These are phyloP conservation scores for Helicolenus hilgendorfi DNA, from an alignment of 2,797 vertebrate genomes.

Conservation along the genomic window DNA sequence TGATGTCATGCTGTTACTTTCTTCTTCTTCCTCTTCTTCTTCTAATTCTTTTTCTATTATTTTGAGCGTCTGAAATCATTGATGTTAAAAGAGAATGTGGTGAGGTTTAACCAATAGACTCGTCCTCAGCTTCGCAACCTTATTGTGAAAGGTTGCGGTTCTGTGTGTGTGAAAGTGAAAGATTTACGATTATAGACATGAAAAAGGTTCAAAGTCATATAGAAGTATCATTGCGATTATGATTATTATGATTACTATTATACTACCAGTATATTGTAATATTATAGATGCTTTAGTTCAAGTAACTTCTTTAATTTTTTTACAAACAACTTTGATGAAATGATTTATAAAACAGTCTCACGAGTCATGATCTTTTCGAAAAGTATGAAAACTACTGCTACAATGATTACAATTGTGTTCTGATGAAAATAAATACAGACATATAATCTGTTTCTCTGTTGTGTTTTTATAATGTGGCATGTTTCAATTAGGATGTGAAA, in stretches of 20 bases:
- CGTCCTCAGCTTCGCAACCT: slow-evolving; percentile 88
- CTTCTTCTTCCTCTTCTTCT: slow-evolving; percentile 52
- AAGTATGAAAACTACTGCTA: slow-evolving; percentile 92
- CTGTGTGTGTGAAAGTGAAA: slow-evolving; percentile 78
- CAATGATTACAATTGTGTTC: slow-evolving; percentile 92
- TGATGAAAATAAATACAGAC: slow-evolving; percentile 94
- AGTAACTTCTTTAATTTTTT: slow-evolving; percentile 94
- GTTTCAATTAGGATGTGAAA: not conserved
- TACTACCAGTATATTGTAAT: slow-evolving; percentile 94
- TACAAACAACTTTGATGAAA: slow-evolving; percentile 94
- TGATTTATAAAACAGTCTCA: slow-evolving; percentile 95
- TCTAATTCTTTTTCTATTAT: slow-evolving; percentile 52
- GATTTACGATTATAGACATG: slow-evolving; percentile 84
- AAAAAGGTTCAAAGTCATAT: slow-evolving; percentile 91
- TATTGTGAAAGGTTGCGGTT: slow-evolving; percentile 87
- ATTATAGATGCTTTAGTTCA: slow-evolving; percentile 94
- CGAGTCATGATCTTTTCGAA: slow-evolving; percentile 92
- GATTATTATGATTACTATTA: slow-evolving; percentile 93
- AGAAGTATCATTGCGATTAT: slow-evolving; percentile 92
- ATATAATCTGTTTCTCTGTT: slow-evolving; percentile 85
- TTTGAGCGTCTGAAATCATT: slow-evolving; percentile 86
- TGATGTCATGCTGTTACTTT: slow-evolving; percentile 76
- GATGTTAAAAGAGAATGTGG: slow-evolving; percentile 87
- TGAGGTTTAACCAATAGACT: slow-evolving; percentile 88
- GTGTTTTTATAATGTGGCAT: slow-evolving; percentile 47